phyloP scores from a whole-genome alignment of 2,888 invertebrate species.

The Copidosoma aretas region DNA sequence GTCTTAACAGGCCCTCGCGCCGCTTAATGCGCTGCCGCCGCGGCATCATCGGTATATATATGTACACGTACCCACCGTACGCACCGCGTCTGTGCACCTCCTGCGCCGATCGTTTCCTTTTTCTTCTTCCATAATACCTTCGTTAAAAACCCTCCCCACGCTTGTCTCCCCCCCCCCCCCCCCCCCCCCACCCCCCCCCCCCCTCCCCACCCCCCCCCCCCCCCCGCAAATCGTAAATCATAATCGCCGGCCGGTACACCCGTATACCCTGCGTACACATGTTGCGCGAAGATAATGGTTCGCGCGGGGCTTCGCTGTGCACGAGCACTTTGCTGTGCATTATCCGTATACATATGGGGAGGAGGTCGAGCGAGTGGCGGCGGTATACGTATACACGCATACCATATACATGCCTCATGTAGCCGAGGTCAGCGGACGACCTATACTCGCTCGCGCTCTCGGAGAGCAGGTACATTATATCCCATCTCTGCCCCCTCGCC shows the following conservation, averaged over 20 bases:
- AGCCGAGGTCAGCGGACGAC: conserved; percentile 57
- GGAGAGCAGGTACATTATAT: too few species aligned
- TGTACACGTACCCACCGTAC: too few species aligned
- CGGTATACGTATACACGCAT: conserved; percentile 52
- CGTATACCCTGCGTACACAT: conserved; percentile 45
- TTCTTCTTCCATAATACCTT: conserved; percentile 10
- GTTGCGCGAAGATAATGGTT: conserved; percentile 57
- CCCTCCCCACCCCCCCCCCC: conserved; percentile 36
- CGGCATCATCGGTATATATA: too few species aligned
- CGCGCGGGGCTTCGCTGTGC: not conserved
- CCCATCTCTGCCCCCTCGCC: too few species aligned
- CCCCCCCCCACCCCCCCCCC: conserved; percentile 34
- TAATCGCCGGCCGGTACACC: conserved; percentile 51
- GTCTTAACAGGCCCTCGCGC: conserved; percentile 44
- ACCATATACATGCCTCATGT: conserved; percentile 34
- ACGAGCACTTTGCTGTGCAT: too few species aligned
- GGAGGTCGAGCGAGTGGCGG: not conserved
- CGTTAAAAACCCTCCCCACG: conserved; percentile 34
- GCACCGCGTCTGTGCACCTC: conserved; percentile 4
- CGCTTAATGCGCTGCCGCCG: not conserved
- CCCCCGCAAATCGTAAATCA: conserved; percentile 55
- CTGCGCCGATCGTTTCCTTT: conserved; percentile 8
- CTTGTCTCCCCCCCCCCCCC: conserved; percentile 12
- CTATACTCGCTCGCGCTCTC: conserved; percentile 19
- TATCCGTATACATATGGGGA: too few species aligned